phyloP scores from a whole-genome alignment of 2,888 invertebrate species.

The Hypomecis atomaria region DNA sequence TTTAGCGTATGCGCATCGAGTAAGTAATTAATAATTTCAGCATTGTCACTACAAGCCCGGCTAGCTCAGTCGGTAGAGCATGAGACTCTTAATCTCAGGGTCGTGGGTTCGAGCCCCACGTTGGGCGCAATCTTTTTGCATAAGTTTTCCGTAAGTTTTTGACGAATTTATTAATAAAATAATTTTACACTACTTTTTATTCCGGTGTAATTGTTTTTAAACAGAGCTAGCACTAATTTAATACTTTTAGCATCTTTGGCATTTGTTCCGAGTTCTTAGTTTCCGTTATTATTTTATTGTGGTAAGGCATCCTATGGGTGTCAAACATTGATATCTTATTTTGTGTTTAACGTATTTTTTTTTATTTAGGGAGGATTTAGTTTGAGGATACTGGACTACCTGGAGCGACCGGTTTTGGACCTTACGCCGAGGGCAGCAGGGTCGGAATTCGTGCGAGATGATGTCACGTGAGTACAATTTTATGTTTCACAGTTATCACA shows the following conservation, averaged over 20 bases:
- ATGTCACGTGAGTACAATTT: constrained; percentile 91
- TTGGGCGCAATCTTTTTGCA: constrained; percentile 70
- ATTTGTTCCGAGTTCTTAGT: background rate
- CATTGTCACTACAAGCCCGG: constrained; percentile 55
- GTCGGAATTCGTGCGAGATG: constrained; percentile 91
- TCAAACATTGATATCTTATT: too few relatives aligned
- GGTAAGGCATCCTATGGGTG: too few relatives aligned
- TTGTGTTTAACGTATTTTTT: constrained; percentile 19
- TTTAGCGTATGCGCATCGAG: constrained; percentile 95
- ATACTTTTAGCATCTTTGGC: background rate
- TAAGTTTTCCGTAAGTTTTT: background rate
- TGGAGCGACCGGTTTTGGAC: constrained; percentile 93
- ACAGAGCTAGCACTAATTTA: background rate
- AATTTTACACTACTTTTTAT: too few relatives aligned
- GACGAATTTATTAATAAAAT: too few relatives aligned
- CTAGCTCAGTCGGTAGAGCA: constrained; percentile 85
- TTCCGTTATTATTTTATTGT: background rate
- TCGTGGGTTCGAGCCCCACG: constrained; percentile 87
- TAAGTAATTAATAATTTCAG: constrained; percentile 61
- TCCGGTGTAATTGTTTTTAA: too few relatives aligned
- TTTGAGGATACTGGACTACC: constrained; percentile 92
- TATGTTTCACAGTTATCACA: too few relatives aligned
- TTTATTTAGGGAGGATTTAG: constrained; percentile 94
- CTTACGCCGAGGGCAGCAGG: constrained; percentile 92
- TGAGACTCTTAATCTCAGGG: constrained; percentile 88